Evolutionary conservation across 2,797 vertebrate species (phyloP), one percentile per base, ranked within the genome.

Genomic region (Jordanella pulchra): DNA sequence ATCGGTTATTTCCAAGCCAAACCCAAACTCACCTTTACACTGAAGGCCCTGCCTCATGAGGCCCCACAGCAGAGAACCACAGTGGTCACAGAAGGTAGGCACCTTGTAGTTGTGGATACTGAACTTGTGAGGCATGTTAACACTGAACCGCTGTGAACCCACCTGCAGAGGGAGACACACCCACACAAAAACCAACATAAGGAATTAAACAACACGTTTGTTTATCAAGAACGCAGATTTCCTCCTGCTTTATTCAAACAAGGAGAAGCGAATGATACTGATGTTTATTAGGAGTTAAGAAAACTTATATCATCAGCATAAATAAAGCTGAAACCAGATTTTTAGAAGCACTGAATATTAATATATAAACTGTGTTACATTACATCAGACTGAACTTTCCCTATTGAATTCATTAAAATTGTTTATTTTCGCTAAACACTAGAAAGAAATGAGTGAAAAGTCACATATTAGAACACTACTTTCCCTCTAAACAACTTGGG

Each of bases 91-190:
- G 95, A 99, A 99, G 60, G 97, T 99, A 83, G 97, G 98, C 63
- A 98, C 97, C 95, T 98, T 99, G 93, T 97, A 99, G 95, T 97
- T 99, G 94, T 99, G 97, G 92, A 98, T 99, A 79, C 96, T 96
- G 86, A 99, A 99, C 93, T 99, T 99, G 89, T 99, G 98, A 85
- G 98, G 97, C 96, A 99, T 97, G 92, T 99, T 99, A 88, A 99
- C 97, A 78, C 97, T 99, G 93, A 99, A 99, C 78, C 98, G 95
- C 90, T 98, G 97, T 23, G 97, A 97, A 74, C 97, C 97, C 89
- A 99, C 97, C 97, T 99, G 91, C 86, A 93, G 90, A 74, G 86
- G 78, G 83, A 75, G 77, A 90, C 77, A 91, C 79, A 89, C 94
- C 77, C 82, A 83, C 73, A 79, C 35, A 56, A n/a, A 77, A 67